Percentiles rank a stretch among this genome's conserved stretches.
Conservation (phyloP, 2,797 vertebrate species). For the Emydoidea blandingii region DNA sequence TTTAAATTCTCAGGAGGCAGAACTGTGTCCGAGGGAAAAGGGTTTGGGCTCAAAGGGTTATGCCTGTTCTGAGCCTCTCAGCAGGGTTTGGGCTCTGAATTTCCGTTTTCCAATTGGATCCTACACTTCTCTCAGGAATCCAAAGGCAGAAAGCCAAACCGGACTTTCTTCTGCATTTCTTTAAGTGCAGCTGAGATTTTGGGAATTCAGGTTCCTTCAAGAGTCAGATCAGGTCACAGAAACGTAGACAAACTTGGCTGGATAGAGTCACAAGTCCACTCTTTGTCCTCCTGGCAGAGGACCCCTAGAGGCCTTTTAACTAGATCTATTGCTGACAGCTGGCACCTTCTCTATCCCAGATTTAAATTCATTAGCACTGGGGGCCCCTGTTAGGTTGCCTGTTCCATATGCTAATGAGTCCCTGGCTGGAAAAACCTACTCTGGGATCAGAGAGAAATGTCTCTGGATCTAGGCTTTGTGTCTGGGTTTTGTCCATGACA, state of each 20-base stretch:
- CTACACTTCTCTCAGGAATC: neutral
- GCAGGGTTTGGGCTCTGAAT: neutral
- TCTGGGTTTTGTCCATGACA: neutral
- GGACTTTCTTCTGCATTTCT: neutral
- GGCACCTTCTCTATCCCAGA: neutral
- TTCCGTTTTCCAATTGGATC: neutral
- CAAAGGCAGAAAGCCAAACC: neutral
- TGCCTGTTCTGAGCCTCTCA: neutral
- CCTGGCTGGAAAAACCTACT: neutral
- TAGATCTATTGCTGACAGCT: conserved; percentile 13
- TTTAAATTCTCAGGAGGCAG: conserved; percentile 31
- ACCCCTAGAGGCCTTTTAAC: neutral
- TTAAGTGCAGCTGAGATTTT: neutral
- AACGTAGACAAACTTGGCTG: neutral
- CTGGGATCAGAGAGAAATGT: neutral
- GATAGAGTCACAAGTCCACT: neutral
- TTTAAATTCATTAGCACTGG: neutral
- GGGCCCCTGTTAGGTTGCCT: neutral
- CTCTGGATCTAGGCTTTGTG: neutral
- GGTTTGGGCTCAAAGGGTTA: neutral
- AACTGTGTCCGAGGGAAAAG: conserved; percentile 31
- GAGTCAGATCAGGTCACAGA: neutral
- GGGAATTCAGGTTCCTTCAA: neutral
- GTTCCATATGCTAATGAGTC: neutral
- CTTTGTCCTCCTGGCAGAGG: neutral